Evolutionary conservation across 2,888 invertebrate species (phyloP), one percentile per base, ranked within the genome.

Genomic region (Apoda limacodes): DNA sequence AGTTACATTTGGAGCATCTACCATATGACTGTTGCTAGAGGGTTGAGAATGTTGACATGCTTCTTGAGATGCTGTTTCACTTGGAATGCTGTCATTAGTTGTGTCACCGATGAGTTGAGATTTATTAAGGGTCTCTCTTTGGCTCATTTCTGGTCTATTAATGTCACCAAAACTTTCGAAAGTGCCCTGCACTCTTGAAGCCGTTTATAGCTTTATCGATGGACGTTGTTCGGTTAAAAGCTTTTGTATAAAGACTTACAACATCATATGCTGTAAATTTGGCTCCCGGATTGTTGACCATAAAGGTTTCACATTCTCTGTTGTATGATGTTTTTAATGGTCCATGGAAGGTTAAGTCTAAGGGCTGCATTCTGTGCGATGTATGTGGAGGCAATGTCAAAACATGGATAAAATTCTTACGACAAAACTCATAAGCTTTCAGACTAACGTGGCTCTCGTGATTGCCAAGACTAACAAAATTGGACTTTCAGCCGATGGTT

Each of bases 191-290:
- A n/a, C n/a, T n/a, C 20, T 25, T 29, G 11, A 43, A 43, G 27
- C 42, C 43, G 10, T 41, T 28, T 38, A 41, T 42, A 5, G 28
- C 43, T 32, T 45, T 45, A 20, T 30, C 36, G 9, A 45, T 39
- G 34, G 35, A 40, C 2, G 42, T 40, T 23, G 45, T 42, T 12
- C 20, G 22, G 7, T 13, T 22, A 22, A 34, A 31, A 22, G 33
- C 41, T 32, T 30, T 41, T n/a, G 29, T 36, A n/a, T 35, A 29
- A 19, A 39, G 29, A 20, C 30, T 31, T 9, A 35, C 40, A 6
- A 40, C 32, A 21, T 40, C 37, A 11, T 40, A 35, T 26, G 32
- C 37, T 13, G 35, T 37, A 30, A 39, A 39, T 25, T 33, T 38
- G 22, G 27, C 21, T 28, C 12, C 32, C 9, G 32, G 10, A 9